Evolutionary conservation across 1,140 invertebrate species (phyloP).

Genomic region (Panagrolaimus sp.): DNA sequence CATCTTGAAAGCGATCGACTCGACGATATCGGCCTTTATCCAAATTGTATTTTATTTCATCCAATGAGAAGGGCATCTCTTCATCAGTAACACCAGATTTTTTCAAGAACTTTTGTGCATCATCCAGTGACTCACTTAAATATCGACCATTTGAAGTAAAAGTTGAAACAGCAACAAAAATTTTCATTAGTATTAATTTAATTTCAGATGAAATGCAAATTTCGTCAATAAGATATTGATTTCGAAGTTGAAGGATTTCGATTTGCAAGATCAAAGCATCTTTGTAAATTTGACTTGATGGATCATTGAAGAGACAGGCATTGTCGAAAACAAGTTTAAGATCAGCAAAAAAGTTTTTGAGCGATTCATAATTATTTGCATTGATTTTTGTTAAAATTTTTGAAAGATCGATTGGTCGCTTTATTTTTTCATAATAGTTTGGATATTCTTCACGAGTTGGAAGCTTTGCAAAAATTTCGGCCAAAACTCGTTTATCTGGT

Average conservation of each 20-base stretch:
- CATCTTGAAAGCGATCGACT: conserved; percentile 89
- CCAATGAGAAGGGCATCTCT: conserved; percentile 59
- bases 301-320: conserved; percentile 98
- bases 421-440: conserved; percentile 91
- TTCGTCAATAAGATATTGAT: conserved; percentile 74
- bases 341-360: conserved; percentile 85
- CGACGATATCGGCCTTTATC: conserved; percentile 75
- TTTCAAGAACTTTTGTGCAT: conserved; percentile 81
- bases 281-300: conserved; percentile 96
- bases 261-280: conserved; percentile 87
- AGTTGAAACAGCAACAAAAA: conserved; percentile 89
- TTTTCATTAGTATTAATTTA: conserved; percentile 72
- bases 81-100: conserved; percentile 66
- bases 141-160: conserved; percentile 88
- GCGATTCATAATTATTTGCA: conserved; percentile 58
- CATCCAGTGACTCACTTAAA: conserved; percentile 88
- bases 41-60: conserved; percentile 63
- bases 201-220: conserved; percentile 59
- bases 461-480: conserved; percentile 21
- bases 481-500: conserved; percentile 13
- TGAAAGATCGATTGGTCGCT: conserved; percentile 87
- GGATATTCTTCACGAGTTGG: conserved; percentile 70
- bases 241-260: conserved; percentile 75
- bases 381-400: conserved; percentile 65
- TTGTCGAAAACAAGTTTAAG: conserved; percentile 97